Conservation (phyloP, 1,140 invertebrate genomes). For the Tribolium castaneum region DNA sequence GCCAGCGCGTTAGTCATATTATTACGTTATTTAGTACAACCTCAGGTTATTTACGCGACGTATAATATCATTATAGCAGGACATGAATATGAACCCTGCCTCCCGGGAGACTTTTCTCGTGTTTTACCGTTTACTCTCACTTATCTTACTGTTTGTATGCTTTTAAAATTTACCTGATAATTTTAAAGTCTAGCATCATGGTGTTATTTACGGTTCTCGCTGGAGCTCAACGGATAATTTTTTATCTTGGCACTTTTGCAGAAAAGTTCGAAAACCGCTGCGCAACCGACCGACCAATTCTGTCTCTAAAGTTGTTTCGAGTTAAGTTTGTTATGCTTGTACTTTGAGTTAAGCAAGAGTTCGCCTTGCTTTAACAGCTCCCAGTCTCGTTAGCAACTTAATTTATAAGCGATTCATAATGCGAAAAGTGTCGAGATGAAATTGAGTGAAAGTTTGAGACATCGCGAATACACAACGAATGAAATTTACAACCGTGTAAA, state of each 20-base stretch:
- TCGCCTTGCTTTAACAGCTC: conserved; percentile 50
- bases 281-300: conserved; percentile 43
- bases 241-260: conserved; percentile 33
- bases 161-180: conserved; percentile 53
- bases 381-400: conserved; percentile 54
- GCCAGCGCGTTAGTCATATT: conserved; percentile 53
- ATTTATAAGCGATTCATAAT: conserved; percentile 59
- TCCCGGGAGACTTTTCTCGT: conserved; percentile 50
- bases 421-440: conserved; percentile 55
- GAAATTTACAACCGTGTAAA: conserved; percentile 20
- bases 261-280: conserved; percentile 21
- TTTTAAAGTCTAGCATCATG: conserved; percentile 34
- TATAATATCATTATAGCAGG: conserved; percentile 53
- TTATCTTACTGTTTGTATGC: conserved; percentile 53
- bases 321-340: conserved; percentile 54
- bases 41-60: conserved; percentile 54
- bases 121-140: conserved; percentile 52
- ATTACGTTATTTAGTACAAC: conserved; percentile 55
- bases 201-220: conserved; percentile 19
- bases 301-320: conserved; percentile 51
- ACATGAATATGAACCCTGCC: conserved; percentile 52
- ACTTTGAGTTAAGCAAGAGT: conserved; percentile 41
- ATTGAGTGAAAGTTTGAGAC: conserved; percentile 56
- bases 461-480: conserved; percentile 26
- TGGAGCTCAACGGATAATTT: conserved; percentile 11